Conservation (phyloP, 2,888 invertebrate species). For the Drosophila merina region DNA sequence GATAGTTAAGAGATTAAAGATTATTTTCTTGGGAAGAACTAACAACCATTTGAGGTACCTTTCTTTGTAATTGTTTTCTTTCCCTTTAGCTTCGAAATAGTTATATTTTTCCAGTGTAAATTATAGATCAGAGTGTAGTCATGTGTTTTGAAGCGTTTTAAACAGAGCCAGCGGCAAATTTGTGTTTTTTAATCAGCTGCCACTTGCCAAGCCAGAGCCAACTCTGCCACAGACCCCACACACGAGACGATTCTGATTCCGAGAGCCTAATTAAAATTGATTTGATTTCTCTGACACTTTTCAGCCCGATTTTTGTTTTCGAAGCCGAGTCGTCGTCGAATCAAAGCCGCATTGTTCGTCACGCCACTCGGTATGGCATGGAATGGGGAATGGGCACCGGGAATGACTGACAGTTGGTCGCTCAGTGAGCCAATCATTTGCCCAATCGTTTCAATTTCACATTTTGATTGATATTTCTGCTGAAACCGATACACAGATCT, state of each 20-base stretch:
- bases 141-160: slow-evolving; percentile 54
- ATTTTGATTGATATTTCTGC: slow-evolving; percentile 80
- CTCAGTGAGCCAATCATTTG: slow-evolving; percentile 49
- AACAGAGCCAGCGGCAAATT: slow-evolving; percentile 57
- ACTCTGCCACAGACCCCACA: slow-evolving; percentile 62
- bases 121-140: slow-evolving; percentile 20
- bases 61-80: too few species aligned
- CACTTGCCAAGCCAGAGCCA: slow-evolving; percentile 56
- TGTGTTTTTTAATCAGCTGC: slow-evolving; percentile 73
- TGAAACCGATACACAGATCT: slow-evolving; percentile 73
- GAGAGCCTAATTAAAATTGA: slow-evolving; percentile 77
- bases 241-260: slow-evolving; percentile 45
- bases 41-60: too few species aligned
- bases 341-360: slow-evolving; percentile 77
- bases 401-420: slow-evolving; percentile 39
- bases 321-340: slow-evolving; percentile 50
- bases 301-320: slow-evolving; percentile 37
- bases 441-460: slow-evolving; percentile 78
- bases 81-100: not conserved
- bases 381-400: not conserved
- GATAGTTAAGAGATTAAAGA: not conserved
- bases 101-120: slow-evolving; percentile 15
- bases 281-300: slow-evolving; percentile 80
- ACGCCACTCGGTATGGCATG: slow-evolving; percentile 49
- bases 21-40: too few species aligned